These are phyloP conservation scores for Psammodynastes pulverulentus DNA, from an alignment of 2,113 vertebrate species.

Conservation along the genomic window DNA sequence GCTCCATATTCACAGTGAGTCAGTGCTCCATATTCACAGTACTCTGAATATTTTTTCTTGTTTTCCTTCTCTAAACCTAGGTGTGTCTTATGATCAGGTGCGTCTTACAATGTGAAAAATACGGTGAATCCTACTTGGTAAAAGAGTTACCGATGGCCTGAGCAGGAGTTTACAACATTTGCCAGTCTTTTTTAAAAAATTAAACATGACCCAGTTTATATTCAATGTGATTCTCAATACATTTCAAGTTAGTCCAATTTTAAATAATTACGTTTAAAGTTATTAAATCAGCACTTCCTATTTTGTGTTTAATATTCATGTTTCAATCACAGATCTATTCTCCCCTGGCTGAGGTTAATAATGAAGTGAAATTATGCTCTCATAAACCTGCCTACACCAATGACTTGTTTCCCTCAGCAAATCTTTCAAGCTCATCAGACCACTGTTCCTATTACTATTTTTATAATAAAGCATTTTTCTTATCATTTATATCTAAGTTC, in stretches of 20 bases:
- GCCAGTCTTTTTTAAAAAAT: not conserved
- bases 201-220: not conserved
- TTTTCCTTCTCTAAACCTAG: too few relatives aligned
- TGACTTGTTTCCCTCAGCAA: not conserved
- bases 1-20: too few relatives aligned
- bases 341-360: not conserved
- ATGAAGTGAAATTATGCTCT: not conserved
- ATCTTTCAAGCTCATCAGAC: not conserved
- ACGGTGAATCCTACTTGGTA: not conserved
- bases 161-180: not conserved
- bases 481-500: not conserved
- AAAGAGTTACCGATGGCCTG: not conserved
- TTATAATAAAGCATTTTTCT: not conserved
- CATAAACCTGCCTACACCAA: not conserved
- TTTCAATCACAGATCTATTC: not conserved
- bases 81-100: too few relatives aligned
- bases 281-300: not conserved
- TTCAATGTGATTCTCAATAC: not conserved
- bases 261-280: not conserved
- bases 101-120: too few relatives aligned
- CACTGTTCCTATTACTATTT: not conserved
- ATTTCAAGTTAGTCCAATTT: not conserved
- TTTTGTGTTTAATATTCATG: not conserved
- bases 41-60: too few relatives aligned
- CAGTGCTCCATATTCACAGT: too few relatives aligned